Percentiles rank a stretch among this genome's conserved stretches.
Evolutionary conservation across 2,113 vertebrate species (phyloP).

Genomic region (Xenopus laevis): DNA sequence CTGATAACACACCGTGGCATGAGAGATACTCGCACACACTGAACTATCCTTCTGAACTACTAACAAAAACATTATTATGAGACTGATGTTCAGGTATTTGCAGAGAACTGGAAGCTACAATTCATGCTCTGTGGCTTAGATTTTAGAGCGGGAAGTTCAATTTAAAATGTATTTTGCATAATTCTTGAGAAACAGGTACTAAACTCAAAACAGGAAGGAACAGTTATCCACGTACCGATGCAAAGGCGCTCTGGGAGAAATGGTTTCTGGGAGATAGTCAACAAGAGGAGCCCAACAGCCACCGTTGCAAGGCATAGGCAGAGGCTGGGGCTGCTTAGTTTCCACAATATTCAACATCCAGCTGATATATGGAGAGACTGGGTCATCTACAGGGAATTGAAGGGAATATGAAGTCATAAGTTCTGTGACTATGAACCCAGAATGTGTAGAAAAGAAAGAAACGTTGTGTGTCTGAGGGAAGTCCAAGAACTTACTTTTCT

Average conservation of each 20-base stretch:
- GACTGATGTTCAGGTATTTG: constrained; percentile 6
- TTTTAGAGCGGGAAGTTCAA: neutral
- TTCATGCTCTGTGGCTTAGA: neutral
- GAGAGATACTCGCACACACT: neutral
- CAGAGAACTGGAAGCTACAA: neutral
- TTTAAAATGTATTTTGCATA: too few species aligned
- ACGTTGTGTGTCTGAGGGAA: too few species aligned
- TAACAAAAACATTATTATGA: neutral
- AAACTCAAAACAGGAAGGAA: too few species aligned
- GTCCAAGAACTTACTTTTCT: constrained; percentile 80
- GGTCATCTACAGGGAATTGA: constrained; percentile 71
- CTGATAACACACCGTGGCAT: constrained; percentile 19
- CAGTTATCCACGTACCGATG: constrained; percentile 72
- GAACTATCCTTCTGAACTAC: too few species aligned
- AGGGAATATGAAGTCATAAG: neutral
- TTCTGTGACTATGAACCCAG: too few species aligned
- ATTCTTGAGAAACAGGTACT: too few species aligned
- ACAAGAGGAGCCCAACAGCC: constrained; percentile 97
- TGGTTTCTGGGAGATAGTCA: constrained; percentile 94
- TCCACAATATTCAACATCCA: constrained; percentile 91
- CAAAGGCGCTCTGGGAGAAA: constrained; percentile 88
- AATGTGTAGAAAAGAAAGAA: too few species aligned
- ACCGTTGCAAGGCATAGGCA: constrained; percentile 94
- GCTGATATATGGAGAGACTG: constrained; percentile 87
- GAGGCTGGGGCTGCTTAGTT: constrained; percentile 84